These are phyloP conservation scores for Frankliniella intonsa DNA, from an alignment of 2,888 invertebrate species.

Conservation along the genomic window DNA sequence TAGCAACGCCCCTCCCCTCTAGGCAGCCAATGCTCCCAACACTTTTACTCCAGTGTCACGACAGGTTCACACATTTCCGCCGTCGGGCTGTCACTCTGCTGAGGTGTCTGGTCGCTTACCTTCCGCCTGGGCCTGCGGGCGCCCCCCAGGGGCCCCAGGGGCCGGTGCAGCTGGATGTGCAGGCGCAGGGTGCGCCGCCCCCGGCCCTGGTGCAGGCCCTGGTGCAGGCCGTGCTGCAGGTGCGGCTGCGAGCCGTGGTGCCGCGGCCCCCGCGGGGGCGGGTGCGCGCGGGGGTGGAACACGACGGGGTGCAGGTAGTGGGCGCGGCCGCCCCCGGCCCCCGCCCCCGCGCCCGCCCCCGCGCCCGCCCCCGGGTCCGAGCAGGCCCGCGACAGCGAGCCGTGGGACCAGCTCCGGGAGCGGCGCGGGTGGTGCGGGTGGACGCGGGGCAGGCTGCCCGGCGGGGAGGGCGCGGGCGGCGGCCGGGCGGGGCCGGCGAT, in stretches of 20 bases:
- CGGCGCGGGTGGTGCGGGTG: background rate
- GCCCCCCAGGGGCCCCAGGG: background rate
- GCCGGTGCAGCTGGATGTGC: constrained; percentile 18
- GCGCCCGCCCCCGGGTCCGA: background rate
- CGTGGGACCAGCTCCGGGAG: background rate
- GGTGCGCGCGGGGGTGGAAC: background rate
- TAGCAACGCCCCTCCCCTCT: too few relatives aligned
- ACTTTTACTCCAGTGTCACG: too few relatives aligned
- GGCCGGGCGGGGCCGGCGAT: background rate
- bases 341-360: background rate
- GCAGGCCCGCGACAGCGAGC: background rate
- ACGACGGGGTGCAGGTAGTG: constrained; percentile 11
- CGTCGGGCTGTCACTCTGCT: too few relatives aligned
- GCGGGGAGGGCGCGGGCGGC: background rate
- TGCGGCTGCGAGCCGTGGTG: background rate
- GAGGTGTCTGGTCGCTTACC: background rate
- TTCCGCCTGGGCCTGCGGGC: background rate
- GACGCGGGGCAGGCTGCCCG: background rate
- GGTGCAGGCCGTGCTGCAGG: background rate
- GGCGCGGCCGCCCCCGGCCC: background rate
- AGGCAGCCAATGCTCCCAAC: too few relatives aligned
- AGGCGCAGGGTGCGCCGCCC: background rate
- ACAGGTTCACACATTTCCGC: too few relatives aligned
- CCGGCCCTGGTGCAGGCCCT: background rate
- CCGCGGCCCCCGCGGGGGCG: background rate